Evolutionary conservation across 2,797 vertebrate species (phyloP), one percentile per base, ranked within the genome.

Genomic region (Coranthus polyacanthus): DNA sequence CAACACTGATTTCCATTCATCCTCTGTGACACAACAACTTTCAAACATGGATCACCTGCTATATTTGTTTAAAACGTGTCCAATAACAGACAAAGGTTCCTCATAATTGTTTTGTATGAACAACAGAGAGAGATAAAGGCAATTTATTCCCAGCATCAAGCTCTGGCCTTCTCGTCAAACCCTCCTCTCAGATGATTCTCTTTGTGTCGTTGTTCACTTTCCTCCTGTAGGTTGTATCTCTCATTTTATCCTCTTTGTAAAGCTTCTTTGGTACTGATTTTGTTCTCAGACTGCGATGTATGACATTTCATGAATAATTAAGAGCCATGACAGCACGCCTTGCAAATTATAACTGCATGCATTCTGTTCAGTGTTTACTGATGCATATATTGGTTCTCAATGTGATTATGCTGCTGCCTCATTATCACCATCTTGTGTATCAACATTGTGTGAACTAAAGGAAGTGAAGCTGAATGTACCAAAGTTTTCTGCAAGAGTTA

Each of bases 61-160:
- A 45, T 15, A 29, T 68, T 70, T 81, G 51, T 57, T 70, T 78
- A 63, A n/a, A 38, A 79, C 24, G 7, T 65, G 57, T 79, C 69
- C 57, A 72, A 74, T 84, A 79, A 88, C 81, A 79, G 72, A 77
- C 59, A 56, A 64, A 45, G 64, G 57, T 72, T 67, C 73, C 60
- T 68, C 70, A 43, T 78, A 54, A 63, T 34, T 59, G 65, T 80
- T 79, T 71, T 46, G 1, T 52, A 72, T 70, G 78, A 90, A 78
- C 87, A 90, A 83, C 89, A 84, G 76, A 58, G 64, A 86, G 85
- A 84, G 89, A 91, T 90, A 85, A 91, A 81, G 72, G 84, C 79
- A 68, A 82, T 70, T 85, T 57, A 41, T 44, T 57, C 45, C 63
- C 70, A 50, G 65, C 72, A 66, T 50, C 41, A 21, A 69, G 64